These are phyloP conservation scores for Cathartes aura DNA, from an alignment of 2,113 vertebrate species.

Conservation along the genomic window DNA sequence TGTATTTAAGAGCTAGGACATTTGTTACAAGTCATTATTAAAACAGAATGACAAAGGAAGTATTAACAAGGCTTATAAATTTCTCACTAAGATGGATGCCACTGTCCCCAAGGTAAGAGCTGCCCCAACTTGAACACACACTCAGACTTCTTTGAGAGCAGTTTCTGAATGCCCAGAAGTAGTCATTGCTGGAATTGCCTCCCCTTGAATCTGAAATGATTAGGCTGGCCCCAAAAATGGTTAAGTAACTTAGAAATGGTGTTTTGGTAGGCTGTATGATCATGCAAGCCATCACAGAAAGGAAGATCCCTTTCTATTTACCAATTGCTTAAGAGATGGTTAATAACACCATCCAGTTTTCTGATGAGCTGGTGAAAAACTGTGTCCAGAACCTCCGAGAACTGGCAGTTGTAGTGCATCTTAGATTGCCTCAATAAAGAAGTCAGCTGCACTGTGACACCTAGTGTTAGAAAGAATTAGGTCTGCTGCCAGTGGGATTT, in stretches of 20 bases:
- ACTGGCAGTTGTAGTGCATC: background rate
- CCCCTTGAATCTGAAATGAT: background rate
- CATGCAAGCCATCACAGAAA: background rate
- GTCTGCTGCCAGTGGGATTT: background rate
- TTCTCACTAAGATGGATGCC: background rate
- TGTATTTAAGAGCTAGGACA: background rate
- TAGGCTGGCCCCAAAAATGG: background rate
- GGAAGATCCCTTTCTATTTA: background rate
- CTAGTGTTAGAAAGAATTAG: background rate
- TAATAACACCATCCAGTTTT: background rate
- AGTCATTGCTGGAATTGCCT: background rate
- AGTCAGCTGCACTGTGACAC: background rate
- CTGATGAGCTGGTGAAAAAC: background rate
- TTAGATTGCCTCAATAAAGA: background rate
- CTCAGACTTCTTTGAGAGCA: background rate
- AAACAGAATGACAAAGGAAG: background rate
- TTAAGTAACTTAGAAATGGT: background rate
- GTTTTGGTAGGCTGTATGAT: background rate
- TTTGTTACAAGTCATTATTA: background rate
- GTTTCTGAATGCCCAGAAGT: background rate
- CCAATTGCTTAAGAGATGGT: background rate
- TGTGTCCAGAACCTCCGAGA: background rate
- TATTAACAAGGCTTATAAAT: background rate
- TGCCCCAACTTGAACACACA: background rate
- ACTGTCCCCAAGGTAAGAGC: background rate